Percentiles rank a stretch among this genome's conserved stretches.
These are phyloP conservation scores for Corythornis vintsioides DNA, from an alignment of 2,113 vertebrate species.

Conservation along the genomic window DNA sequence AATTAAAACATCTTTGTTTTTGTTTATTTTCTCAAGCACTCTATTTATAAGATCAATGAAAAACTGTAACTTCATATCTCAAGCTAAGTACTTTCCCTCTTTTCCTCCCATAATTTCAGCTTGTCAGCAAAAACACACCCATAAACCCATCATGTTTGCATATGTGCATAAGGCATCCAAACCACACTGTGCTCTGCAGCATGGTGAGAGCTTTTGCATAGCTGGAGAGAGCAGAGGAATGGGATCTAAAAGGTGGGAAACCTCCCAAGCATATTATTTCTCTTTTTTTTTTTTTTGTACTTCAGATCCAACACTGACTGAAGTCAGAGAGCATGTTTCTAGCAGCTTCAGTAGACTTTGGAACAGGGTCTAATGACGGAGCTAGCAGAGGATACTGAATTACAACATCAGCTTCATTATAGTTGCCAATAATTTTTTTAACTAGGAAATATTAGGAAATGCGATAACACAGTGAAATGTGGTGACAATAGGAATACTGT, in stretches of 20 bases:
- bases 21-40: not conserved
- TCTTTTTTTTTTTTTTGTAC: not conserved
- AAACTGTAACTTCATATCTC: not conserved
- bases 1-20: slow-evolving; percentile 21
- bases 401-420: slow-evolving; percentile 5
- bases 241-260: slow-evolving; percentile 37
- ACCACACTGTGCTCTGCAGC: not conserved
- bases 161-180: slow-evolving; percentile 33
- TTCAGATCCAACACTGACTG: not conserved
- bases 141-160: slow-evolving; percentile 37
- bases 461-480: slow-evolving; percentile 65
- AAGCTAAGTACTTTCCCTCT: not conserved
- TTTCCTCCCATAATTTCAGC: slow-evolving; percentile 28
- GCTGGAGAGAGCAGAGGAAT: not conserved
- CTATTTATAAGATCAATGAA: slow-evolving; percentile 19
- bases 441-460: slow-evolving; percentile 69
- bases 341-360: not conserved
- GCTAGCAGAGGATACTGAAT: slow-evolving; percentile 10
- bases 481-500: slow-evolving; percentile 60
- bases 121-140: slow-evolving; percentile 50
- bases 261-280: not conserved
- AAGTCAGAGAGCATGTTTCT: not conserved
- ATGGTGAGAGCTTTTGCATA: not conserved
- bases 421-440: slow-evolving; percentile 55
- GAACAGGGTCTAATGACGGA: not conserved